phyloP scores from a whole-genome alignment of 2,797 vertebrate genomes.

The Arremon brunneinucha region DNA sequence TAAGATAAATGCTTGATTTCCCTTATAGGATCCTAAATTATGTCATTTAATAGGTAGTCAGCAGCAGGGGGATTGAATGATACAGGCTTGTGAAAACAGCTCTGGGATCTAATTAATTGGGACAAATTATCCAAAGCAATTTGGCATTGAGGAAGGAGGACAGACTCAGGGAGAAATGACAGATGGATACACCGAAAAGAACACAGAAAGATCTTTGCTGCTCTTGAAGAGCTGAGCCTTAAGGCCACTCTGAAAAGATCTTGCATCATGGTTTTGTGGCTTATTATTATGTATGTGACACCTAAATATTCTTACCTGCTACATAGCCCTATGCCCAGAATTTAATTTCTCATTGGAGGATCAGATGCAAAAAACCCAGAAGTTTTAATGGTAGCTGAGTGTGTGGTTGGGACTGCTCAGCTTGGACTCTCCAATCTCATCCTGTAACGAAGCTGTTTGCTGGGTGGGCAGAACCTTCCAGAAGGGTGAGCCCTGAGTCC shows the following conservation, averaged over 20 bases:
- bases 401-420: neutral
- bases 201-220: neutral
- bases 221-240: neutral
- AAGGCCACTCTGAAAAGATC: neutral
- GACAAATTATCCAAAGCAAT: conserved; percentile 37
- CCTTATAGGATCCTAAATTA: neutral
- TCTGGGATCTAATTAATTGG: conserved; percentile 44
- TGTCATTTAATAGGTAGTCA: conserved; percentile 28
- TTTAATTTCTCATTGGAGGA: neutral
- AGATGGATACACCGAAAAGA: conserved; percentile 6
- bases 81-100: conserved; percentile 14
- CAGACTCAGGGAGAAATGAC: neutral
- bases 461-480: neutral
- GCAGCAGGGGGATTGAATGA: neutral
- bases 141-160: neutral
- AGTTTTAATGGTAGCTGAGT: neutral
- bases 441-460: neutral
- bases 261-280: fast-evolving
- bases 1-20: conserved; percentile 24
- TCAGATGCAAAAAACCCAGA: neutral
- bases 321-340: neutral
- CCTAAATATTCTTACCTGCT: neutral
- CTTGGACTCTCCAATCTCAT: neutral
- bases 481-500: neutral
- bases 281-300: neutral